Evolutionary conservation across 2,888 invertebrate genomes (phyloP).

Genomic region (Limnephilus auricula): DNA sequence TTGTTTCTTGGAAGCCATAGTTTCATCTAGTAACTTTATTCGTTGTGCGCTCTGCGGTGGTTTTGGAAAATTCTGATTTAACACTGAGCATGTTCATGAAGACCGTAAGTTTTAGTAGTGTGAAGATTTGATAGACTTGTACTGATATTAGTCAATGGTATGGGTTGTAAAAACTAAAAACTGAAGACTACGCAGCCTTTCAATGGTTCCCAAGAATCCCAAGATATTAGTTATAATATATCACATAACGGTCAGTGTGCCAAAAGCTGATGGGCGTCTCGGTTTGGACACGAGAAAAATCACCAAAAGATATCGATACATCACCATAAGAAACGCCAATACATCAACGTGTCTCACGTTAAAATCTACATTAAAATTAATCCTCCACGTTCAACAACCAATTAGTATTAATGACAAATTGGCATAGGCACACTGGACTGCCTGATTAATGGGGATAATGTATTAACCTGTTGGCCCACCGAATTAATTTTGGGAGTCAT

Average conservation of each 20-base stretch:
- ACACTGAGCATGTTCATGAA: neutral
- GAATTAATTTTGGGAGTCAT: neutral
- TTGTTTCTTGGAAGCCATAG: neutral
- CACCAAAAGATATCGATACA: neutral
- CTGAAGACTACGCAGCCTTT: neutral
- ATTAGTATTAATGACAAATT: conserved; percentile 23
- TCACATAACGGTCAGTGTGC: neutral
- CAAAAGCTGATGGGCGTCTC: neutral
- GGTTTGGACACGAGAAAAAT: neutral
- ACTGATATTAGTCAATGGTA: neutral
- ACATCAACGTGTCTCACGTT: conserved; percentile 8
- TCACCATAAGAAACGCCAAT: neutral
- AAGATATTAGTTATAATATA: conserved; percentile 7
- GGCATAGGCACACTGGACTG: conserved; percentile 2
- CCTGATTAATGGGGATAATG: conserved; percentile 28
- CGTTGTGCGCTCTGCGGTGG: neutral
- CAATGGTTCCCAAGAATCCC: neutral
- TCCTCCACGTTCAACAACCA: neutral
- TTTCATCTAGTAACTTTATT: neutral
- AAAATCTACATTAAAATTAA: conserved; percentile 24
- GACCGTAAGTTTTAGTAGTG: neutral
- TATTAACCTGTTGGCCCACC: neutral
- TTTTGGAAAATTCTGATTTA: neutral
- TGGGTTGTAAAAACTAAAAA: neutral
- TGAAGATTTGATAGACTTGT: neutral